A percentile compares a stretch with the other conserved stretches of the same genome.
phyloP scores from a whole-genome alignment of 2,888 invertebrate species.

The Epistrophella euchroma region DNA sequence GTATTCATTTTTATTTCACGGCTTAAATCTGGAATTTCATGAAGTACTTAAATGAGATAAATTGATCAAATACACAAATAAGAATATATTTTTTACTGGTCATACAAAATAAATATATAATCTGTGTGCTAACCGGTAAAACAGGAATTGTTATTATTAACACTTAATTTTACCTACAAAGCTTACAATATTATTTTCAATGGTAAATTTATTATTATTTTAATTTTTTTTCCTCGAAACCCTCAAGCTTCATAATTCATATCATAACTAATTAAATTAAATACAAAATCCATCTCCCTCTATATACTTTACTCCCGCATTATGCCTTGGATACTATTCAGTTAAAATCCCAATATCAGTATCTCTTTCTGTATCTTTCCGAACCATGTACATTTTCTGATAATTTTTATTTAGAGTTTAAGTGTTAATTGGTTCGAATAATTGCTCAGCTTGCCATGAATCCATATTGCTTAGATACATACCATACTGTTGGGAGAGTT shows the following conservation, averaged over 20 bases:
- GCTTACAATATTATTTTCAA: constrained; percentile 15
- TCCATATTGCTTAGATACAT: constrained; percentile 6
- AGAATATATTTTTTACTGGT: not conserved
- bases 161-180: not conserved
- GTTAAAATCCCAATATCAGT: constrained; percentile 36
- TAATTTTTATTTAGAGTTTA: constrained; percentile 51
- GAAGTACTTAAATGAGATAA: too few relatives aligned
- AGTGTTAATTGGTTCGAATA: constrained; percentile 67
- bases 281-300: constrained; percentile 35
- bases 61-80: too few relatives aligned
- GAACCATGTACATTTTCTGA: constrained; percentile 37
- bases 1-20: not conserved
- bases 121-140: constrained; percentile 10
- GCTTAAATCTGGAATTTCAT: too few relatives aligned
- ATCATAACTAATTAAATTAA: constrained; percentile 63
- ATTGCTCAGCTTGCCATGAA: constrained; percentile 39
- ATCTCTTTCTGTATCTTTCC: not conserved
- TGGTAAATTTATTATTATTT: not conserved
- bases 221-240: not conserved
- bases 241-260: constrained; percentile 25
- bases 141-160: constrained; percentile 16
- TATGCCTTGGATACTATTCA: not conserved
- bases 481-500: not conserved
- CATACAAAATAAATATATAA: constrained; percentile 1
- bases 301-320: constrained; percentile 13